A percentile compares a stretch with the other conserved stretches of the same genome.
phyloP scores from a whole-genome alignment of 2,797 vertebrate species.

The Telmatherina bonti region DNA sequence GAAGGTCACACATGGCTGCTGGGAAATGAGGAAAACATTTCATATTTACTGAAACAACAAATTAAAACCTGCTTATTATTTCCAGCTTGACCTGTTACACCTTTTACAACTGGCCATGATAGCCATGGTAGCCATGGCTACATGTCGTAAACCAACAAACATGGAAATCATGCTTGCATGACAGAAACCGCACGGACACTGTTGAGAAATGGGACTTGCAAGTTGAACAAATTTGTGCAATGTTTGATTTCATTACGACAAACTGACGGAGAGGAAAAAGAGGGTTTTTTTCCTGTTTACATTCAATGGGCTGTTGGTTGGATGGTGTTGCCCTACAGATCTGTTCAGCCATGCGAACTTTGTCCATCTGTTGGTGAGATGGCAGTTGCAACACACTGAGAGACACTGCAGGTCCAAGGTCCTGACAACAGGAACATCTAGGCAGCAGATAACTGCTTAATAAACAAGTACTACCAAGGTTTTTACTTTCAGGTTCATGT shows the following conservation, averaged over 20 bases:
- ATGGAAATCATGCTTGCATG: slow-evolving; percentile 23
- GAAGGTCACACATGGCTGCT: neutral
- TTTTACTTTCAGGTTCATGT: neutral
- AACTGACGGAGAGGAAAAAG: slow-evolving; percentile 28
- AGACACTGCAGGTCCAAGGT: slow-evolving; percentile 27
- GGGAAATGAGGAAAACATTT: neutral
- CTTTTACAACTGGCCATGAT: neutral
- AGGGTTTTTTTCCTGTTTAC: slow-evolving; percentile 50
- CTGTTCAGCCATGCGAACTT: slow-evolving; percentile 52
- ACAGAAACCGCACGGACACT: slow-evolving; percentile 26
- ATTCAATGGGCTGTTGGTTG: neutral
- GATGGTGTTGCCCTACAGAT: slow-evolving; percentile 14
- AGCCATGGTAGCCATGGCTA: neutral
- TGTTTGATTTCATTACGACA: slow-evolving; percentile 41
- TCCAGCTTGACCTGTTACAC: neutral
- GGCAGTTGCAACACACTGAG: slow-evolving; percentile 12
- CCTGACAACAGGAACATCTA: slow-evolving; percentile 9
- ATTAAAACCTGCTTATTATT: neutral
- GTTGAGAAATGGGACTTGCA: slow-evolving; percentile 28
- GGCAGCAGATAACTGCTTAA: neutral
- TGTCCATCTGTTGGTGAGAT: slow-evolving; percentile 58
- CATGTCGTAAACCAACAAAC: neutral
- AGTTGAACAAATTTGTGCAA: slow-evolving; percentile 47
- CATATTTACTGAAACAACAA: neutral
- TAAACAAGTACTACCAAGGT: neutral